A percentile compares a stretch with the other conserved stretches of the same genome.
Evolutionary conservation across 1,140 invertebrate species (phyloP).

Genomic region (Palaemon carinicauda): DNA sequence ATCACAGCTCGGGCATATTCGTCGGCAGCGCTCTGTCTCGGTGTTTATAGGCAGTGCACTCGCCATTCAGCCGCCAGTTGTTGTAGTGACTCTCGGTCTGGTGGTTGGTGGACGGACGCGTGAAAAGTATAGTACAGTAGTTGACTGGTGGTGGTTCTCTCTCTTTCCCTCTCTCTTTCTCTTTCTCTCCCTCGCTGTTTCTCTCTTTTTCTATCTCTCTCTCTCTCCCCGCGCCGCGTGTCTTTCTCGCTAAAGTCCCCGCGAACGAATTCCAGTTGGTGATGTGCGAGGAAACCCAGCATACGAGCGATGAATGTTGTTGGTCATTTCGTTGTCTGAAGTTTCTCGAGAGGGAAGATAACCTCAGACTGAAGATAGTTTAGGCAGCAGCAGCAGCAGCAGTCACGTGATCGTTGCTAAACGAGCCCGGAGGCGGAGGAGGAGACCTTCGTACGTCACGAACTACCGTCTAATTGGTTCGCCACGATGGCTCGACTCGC

Average conservation of each 20-base stretch:
- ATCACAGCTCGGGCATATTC: constrained; percentile 38
- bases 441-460: not conserved
- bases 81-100: not conserved
- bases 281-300: not conserved
- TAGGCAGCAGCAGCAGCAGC: not conserved
- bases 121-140: not conserved
- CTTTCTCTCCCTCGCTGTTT: not conserved
- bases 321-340: too few relatives aligned
- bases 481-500: not conserved
- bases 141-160: not conserved
- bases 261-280: not conserved
- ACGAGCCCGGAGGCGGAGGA: too few relatives aligned
- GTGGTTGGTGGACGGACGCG: not conserved
- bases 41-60: constrained; percentile 11
- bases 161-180: not conserved
- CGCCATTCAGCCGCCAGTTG: not conserved
- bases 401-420: not conserved
- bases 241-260: not conserved
- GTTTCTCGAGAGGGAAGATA: too few relatives aligned
- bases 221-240: not conserved
- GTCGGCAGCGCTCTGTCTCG: not conserved
- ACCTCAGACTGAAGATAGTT: not conserved
- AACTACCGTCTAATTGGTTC: not conserved
- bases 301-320: not conserved
- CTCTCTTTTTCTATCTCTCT: not conserved